Conservation (phyloP, 1,140 invertebrate genomes). For the Vanessa tameamea region DNA sequence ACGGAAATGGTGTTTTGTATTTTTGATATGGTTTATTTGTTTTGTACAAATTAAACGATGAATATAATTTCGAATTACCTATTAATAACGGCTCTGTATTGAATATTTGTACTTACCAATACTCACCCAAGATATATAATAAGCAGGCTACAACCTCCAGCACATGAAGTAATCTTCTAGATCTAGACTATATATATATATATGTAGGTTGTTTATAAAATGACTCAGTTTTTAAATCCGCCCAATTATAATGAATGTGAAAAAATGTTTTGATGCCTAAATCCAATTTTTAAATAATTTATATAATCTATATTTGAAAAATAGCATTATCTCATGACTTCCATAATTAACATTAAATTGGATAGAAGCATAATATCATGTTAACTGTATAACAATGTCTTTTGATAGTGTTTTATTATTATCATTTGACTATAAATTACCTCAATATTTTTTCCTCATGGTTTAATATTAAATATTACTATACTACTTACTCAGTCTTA, state of each 20-base stretch:
- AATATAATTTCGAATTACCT: too few species aligned
- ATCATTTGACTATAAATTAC: neutral
- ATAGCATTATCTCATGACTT: too few species aligned
- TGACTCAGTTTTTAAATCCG: too few species aligned
- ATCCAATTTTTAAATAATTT: neutral
- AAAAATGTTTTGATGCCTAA: neutral
- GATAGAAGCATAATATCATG: neutral
- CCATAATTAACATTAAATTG: neutral
- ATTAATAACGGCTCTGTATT: neutral
- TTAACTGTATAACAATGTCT: neutral
- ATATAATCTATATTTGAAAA: neutral
- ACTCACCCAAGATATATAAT: neutral
- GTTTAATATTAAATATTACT: conserved; percentile 4
- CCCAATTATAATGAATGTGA: too few species aligned
- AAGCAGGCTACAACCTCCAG: neutral
- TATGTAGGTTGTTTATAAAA: neutral
- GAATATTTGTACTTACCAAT: conserved; percentile 10
- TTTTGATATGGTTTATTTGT: too few species aligned
- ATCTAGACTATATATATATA: too few species aligned
- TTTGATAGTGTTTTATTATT: neutral
- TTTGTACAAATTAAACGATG: too few species aligned
- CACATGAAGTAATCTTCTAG: neutral
- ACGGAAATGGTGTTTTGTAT: too few species aligned
- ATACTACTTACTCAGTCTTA: conserved; percentile 41
- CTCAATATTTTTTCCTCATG: neutral